Percentiles rank a stretch among this genome's conserved stretches.
Evolutionary conservation across 2,888 invertebrate genomes (phyloP).

Genomic region (Acleris cristana): DNA sequence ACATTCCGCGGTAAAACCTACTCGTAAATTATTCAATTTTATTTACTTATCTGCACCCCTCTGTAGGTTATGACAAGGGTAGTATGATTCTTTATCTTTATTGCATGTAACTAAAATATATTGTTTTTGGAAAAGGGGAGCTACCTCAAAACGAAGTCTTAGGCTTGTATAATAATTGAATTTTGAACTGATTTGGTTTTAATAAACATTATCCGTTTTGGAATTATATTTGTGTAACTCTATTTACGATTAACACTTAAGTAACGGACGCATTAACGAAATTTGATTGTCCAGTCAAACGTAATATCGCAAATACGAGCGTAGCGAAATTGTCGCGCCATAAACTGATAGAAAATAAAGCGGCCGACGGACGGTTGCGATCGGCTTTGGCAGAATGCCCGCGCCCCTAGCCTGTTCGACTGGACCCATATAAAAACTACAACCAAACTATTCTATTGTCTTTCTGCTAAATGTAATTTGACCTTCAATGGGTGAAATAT

Average conservation of each 20-base stretch:
- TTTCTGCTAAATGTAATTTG: constrained; percentile 9
- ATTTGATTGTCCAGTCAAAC: constrained; percentile 38
- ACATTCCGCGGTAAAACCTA: constrained; percentile 77
- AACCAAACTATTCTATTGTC: constrained; percentile 13
- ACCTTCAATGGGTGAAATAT: constrained; percentile 9
- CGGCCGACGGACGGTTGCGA: constrained; percentile 55
- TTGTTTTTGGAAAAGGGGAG: not conserved
- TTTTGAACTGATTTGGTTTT: too few species aligned
- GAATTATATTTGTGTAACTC: not conserved
- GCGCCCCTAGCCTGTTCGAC: constrained; percentile 40
- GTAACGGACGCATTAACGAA: constrained; percentile 15
- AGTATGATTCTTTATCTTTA: constrained; percentile 35
- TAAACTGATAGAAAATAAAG: constrained; percentile 66
- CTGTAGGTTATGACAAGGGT: constrained; percentile 56
- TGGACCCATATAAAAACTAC: constrained; percentile 18
- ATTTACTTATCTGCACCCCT: constrained; percentile 69
- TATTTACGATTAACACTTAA: constrained; percentile 10
- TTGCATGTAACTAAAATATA: constrained; percentile 19
- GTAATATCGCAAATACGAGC: constrained; percentile 54
- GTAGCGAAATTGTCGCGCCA: constrained; percentile 58
- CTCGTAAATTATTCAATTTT: constrained; percentile 79
- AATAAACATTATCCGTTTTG: too few species aligned
- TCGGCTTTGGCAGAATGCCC: constrained; percentile 69
- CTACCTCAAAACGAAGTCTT: not conserved
- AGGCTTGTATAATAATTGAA: too few species aligned